Conservation (phyloP, 2,113 vertebrate genomes). For the Acanthisitta chloris region DNA sequence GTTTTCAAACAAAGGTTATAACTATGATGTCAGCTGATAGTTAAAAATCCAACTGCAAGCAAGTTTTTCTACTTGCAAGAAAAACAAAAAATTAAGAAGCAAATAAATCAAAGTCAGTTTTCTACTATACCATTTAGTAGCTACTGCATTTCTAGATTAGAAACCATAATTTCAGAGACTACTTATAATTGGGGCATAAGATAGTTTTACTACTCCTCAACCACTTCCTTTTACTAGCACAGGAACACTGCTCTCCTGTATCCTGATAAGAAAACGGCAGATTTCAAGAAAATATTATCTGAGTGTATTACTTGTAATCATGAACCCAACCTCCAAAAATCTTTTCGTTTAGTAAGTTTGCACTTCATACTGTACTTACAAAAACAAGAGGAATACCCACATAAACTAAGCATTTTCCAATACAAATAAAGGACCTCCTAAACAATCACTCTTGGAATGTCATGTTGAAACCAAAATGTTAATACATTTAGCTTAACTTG, state of each 20-base stretch:
- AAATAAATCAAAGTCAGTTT: background rate
- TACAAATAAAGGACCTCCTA: rapidly evolving
- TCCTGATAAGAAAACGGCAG: background rate
- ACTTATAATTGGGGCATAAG: background rate
- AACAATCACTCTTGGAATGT: background rate
- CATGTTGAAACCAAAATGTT: background rate
- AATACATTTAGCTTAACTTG: background rate
- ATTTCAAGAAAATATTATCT: background rate
- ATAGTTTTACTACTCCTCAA: background rate
- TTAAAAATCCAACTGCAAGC: background rate
- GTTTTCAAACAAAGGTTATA: background rate
- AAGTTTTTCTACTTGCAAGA: background rate
- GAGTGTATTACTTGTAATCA: background rate
- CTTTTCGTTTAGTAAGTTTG: background rate
- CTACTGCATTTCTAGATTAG: background rate
- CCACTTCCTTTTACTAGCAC: background rate
- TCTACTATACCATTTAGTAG: background rate
- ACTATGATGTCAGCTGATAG: background rate
- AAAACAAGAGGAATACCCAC: background rate
- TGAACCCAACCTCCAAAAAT: background rate
- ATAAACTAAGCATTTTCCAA: background rate
- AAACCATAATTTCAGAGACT: background rate
- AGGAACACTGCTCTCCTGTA: background rate
- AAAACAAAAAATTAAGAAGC: background rate
- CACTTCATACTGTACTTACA: background rate